Conservation (phyloP, 1,140 invertebrate genomes). For the Tetraneura akinire region DNA sequence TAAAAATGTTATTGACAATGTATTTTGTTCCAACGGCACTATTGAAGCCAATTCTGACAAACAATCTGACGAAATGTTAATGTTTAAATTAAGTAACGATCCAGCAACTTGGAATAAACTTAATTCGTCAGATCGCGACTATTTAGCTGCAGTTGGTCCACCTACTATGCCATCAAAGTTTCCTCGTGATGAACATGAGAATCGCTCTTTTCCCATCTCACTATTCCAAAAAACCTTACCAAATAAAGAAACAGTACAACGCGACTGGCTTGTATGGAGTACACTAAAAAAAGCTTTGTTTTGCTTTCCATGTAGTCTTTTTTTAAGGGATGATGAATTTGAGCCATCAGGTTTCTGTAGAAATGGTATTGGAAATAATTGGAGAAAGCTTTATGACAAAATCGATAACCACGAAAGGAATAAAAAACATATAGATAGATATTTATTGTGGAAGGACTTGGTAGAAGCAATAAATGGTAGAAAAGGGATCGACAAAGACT, state of each 20-base stretch:
- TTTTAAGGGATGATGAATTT: constrained; percentile 3
- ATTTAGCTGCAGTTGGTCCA: background rate
- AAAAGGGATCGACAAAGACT: background rate
- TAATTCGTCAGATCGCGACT: background rate
- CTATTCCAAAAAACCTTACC: background rate
- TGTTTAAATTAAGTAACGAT: constrained; percentile 4
- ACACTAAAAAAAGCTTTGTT: background rate
- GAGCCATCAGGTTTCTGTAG: background rate
- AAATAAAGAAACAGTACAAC: background rate
- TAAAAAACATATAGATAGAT: background rate
- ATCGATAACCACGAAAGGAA: background rate
- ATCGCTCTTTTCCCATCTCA: background rate
- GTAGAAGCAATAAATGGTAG: constrained; percentile 2
- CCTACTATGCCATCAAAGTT: background rate
- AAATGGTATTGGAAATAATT: constrained; percentile 9
- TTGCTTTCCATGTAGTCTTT: background rate
- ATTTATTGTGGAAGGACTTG: background rate
- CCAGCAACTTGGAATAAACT: background rate
- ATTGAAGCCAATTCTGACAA: constrained; percentile 1
- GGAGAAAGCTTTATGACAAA: background rate
- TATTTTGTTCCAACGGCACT: background rate
- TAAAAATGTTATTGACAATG: background rate
- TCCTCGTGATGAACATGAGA: background rate
- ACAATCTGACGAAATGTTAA: background rate
- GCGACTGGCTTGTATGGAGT: constrained; percentile 5